Conservation (phyloP, 2,888 invertebrate species). For the Rhynchonema sp. region DNA sequence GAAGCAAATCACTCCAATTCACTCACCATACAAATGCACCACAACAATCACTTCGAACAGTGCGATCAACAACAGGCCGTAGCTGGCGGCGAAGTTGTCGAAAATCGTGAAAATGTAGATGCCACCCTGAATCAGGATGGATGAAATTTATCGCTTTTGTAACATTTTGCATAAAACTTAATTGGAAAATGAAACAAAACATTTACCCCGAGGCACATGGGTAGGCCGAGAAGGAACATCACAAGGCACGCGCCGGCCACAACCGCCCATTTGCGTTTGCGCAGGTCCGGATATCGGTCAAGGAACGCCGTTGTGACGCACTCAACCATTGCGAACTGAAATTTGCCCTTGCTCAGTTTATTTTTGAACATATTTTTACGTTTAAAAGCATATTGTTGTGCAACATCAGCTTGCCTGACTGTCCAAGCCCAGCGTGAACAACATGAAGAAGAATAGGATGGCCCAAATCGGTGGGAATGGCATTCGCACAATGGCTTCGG, state of each 20-base stretch:
- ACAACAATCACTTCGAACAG: neutral
- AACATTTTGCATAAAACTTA: neutral
- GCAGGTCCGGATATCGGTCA: conserved; percentile 1
- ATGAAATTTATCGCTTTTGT: too few species aligned
- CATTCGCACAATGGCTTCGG: conserved; percentile 1
- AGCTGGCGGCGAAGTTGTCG: neutral
- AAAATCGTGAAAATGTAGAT: neutral
- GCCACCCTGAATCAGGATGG: conserved; percentile 1
- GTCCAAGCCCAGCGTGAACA: conserved; percentile 4
- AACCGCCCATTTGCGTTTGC: neutral
- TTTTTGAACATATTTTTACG: too few species aligned
- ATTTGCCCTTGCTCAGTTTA: too few species aligned
- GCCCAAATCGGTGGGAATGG: neutral
- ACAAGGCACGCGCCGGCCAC: neutral
- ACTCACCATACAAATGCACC: neutral
- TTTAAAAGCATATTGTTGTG: neutral
- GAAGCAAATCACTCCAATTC: neutral
- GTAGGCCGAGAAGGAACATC: neutral
- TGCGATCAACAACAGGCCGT: neutral
- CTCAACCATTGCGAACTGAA: conserved; percentile 5
- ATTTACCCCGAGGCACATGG: neutral
- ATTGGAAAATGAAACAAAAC: neutral
- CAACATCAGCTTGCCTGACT: neutral
- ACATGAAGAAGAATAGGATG: conserved; percentile 4
- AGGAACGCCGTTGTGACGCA: conserved; percentile 2